Conservation (phyloP, 2,888 invertebrate genomes). For the Lepetodrilus schrolli region DNA sequence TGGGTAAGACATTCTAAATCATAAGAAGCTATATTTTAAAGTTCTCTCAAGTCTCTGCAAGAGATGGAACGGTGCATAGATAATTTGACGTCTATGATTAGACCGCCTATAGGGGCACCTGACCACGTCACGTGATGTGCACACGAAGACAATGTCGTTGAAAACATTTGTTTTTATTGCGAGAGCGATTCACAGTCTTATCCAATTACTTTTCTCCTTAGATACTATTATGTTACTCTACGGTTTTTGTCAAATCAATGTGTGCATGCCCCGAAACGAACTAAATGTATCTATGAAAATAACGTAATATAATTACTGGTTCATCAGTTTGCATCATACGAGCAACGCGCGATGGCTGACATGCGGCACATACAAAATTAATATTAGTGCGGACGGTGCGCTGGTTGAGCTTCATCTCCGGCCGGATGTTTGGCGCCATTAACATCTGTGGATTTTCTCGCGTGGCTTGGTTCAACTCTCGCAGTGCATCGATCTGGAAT, state of each 20-base stretch:
- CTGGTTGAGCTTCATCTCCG: constrained; percentile 93
- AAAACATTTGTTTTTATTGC: background rate
- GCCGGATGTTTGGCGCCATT: constrained; percentile 95
- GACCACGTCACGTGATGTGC: too few species aligned
- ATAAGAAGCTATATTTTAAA: too few species aligned
- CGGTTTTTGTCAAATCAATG: too few species aligned
- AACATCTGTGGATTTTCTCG: constrained; percentile 59
- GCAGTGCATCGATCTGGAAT: constrained; percentile 57
- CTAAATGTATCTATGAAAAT: background rate
- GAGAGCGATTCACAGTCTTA: background rate
- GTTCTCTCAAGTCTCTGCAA: too few species aligned
- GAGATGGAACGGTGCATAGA: too few species aligned
- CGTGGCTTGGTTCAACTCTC: constrained; percentile 57
- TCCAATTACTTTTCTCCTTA: too few species aligned
- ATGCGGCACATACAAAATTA: constrained; percentile 81
- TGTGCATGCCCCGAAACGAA: too few species aligned
- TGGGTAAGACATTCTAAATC: too few species aligned
- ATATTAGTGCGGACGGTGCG: constrained; percentile 96
- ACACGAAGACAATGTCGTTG: too few species aligned
- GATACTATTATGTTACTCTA: too few species aligned
- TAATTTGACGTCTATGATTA: too few species aligned
- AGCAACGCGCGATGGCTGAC: constrained; percentile 18
- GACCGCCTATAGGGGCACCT: too few species aligned
- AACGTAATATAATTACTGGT: constrained; percentile 26
- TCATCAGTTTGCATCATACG: constrained; percentile 1